Conservation (phyloP, 2,797 vertebrate species). For the Gastrophryne carolinensis region DNA sequence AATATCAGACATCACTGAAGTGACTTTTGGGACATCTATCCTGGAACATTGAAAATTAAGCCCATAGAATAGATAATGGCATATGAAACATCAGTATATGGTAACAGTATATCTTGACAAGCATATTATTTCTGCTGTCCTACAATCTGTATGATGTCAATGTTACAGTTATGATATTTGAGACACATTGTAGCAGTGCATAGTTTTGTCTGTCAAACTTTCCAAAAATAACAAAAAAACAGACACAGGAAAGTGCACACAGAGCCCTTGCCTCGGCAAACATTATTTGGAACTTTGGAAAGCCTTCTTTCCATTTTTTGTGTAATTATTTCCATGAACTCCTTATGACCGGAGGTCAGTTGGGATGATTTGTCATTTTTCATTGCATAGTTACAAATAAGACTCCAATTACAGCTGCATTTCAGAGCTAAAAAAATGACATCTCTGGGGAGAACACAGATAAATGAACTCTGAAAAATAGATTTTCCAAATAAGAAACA, state of each 20-base stretch:
- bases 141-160: not conserved
- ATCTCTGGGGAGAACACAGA: not conserved
- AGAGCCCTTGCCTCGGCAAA: not conserved
- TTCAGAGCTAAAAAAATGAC: not conserved
- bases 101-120: no score
- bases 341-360: constrained; percentile 16
- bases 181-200: constrained; percentile 16
- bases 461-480: not conserved
- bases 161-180: not conserved
- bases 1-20: no score
- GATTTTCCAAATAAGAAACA: not conserved
- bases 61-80: no score
- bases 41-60: no score
- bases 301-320: constrained; percentile 18
- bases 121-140: not conserved
- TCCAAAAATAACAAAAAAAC: constrained; percentile 43
- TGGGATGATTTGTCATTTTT: constrained; percentile 30
- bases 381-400: constrained; percentile 7
- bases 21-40: no score
- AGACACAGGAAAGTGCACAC: constrained; percentile 23
- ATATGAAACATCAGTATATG: no score
- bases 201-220: constrained; percentile 25
- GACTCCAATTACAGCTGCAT: constrained; percentile 9
- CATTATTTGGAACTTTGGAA: constrained; percentile 17
- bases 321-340: constrained; percentile 42